Evolutionary conservation across 2,888 invertebrate genomes (phyloP), one percentile per base, ranked within the genome.

Genomic region (Dioctria rufipes): DNA sequence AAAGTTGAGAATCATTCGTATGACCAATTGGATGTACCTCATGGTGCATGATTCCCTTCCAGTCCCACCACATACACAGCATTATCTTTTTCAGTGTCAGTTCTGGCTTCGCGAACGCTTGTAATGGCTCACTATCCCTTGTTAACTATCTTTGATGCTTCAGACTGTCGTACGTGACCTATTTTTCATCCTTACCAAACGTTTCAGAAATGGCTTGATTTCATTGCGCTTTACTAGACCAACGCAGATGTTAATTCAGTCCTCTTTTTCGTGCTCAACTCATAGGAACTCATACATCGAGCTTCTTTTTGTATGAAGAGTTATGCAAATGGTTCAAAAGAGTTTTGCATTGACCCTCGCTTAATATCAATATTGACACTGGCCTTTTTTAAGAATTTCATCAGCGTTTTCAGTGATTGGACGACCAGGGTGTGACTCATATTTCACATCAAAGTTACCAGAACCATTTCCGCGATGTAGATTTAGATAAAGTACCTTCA

Each of bases 181-280:
- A 84, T 69, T 84, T 83, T 83, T 84, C 83, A 80, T 84, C 83
- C 37, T 84, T 5, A 84, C 61, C 58, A 75, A 2, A 25, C 25
- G 79, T 51, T 85, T 83, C 73, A 83, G 58, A 84, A 84, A 84
- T 84, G 82, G 46, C 46, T 46, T 8, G 46, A 46, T 80, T 0
- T 84, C 58, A n/a, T 83, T 80, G 3, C 82, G 81, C 71, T 84
- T 84, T 42, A 80, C 71, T 61, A 83, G 65, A 1, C 80, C 80
- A 77, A 83, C 83, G 78, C 83, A 82, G 73, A 80, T 75, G 75
- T 5, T 13, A 75, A 75, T 75, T 60, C 69, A 43, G 46, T 73
- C 11, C 54, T 8, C 2, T 71, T 71, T 71, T 54, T 51, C n/a
- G 8, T 1, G 0, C 42, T 71, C n/a, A 71, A 71, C 11, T 71